phyloP scores from a whole-genome alignment of 2,797 vertebrate genomes.

The Channallabes apus region DNA sequence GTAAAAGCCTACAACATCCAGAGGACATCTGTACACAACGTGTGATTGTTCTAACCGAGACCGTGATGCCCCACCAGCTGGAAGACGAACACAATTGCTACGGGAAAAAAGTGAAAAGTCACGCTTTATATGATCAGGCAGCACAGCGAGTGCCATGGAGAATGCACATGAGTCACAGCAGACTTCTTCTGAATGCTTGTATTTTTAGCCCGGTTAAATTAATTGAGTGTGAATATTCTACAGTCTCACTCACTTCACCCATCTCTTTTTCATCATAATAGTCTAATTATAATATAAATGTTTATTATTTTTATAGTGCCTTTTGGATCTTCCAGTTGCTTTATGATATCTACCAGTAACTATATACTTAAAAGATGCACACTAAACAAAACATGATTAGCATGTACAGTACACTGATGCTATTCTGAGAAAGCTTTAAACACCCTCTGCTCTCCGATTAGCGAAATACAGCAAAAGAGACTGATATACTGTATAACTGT shows the following conservation, averaged over 20 bases:
- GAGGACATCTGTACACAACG: neutral
- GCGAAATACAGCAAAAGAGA: neutral
- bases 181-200: slow-evolving; percentile 43
- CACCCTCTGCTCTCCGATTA: neutral
- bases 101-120: slow-evolving; percentile 29
- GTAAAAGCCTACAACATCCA: no score
- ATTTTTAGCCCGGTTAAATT: slow-evolving; percentile 45
- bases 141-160: slow-evolving; percentile 41
- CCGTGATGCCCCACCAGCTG: neutral
- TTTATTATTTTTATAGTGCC: neutral
- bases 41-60: neutral
- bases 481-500: neutral
- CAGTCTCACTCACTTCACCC: neutral
- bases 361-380: neutral
- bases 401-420: neutral
- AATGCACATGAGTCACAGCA: slow-evolving; percentile 55
- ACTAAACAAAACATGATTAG: neutral
- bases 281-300: slow-evolving; percentile 19
- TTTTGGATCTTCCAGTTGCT: neutral
- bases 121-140: slow-evolving; percentile 38
- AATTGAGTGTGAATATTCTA: slow-evolving; percentile 13
- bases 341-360: neutral
- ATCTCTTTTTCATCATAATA: neutral
- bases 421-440: neutral
- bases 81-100: slow-evolving; percentile 15